Evolutionary conservation across 1,140 invertebrate species (phyloP).

Genomic region (Tenebrio molitor): DNA sequence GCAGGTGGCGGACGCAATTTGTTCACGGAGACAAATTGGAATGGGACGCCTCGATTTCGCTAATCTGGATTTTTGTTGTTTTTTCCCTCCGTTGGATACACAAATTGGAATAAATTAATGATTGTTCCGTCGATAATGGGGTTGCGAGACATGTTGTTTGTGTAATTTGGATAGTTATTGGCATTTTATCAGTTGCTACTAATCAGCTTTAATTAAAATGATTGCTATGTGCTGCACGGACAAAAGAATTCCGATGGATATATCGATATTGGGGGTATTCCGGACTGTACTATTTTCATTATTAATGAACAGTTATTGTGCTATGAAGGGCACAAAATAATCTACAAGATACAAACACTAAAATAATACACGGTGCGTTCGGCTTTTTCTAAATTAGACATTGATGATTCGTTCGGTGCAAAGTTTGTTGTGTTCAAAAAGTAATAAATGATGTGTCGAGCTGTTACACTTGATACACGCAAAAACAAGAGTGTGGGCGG

Average conservation of each 20-base stretch:
- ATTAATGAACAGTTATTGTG: background rate
- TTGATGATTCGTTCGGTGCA: too few species aligned
- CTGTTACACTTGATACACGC: too few species aligned
- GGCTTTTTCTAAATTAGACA: too few species aligned
- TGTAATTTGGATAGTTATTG: slow-evolving; percentile 15
- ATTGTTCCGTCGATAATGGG: background rate
- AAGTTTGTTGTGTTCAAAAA: too few species aligned
- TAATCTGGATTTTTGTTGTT: slow-evolving; percentile 8
- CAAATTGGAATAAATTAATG: background rate
- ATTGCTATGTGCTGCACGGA: background rate
- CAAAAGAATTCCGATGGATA: background rate
- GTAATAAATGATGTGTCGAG: too few species aligned
- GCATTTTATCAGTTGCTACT: background rate
- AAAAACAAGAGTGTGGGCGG: too few species aligned
- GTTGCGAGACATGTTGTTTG: background rate
- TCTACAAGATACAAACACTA: too few species aligned
- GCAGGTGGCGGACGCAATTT: background rate
- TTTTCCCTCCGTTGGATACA: background rate
- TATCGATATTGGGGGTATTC: background rate
- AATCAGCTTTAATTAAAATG: slow-evolving; percentile 25
- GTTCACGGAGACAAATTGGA: background rate
- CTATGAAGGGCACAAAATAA: too few species aligned
- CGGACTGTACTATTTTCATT: background rate
- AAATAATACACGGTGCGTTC: too few species aligned
- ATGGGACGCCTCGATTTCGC: background rate